Evolutionary conservation across 2,113 vertebrate species (phyloP).

Genomic region (Protobothrops mucrosquamatus): DNA sequence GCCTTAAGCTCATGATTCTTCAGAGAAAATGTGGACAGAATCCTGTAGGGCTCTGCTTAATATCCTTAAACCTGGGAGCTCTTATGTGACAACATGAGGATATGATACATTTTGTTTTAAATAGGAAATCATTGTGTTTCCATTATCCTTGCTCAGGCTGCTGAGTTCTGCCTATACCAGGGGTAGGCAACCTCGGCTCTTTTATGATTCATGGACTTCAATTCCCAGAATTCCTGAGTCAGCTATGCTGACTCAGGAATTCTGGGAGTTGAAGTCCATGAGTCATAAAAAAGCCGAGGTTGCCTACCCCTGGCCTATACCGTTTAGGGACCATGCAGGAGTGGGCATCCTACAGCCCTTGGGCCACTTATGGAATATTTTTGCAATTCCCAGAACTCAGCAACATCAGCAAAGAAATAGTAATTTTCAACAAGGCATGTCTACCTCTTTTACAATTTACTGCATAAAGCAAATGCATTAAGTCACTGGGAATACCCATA

Average conservation of each 20-base stretch:
- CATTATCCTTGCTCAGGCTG: not conserved
- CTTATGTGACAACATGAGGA: not conserved
- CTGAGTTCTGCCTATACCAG: not conserved
- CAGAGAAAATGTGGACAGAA: not conserved
- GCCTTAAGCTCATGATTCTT: not conserved
- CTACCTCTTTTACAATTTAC: not conserved
- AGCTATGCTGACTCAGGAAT: no score
- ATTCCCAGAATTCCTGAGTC: no score
- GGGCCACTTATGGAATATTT: not conserved
- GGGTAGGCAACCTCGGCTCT: no score
- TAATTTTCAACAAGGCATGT: not conserved
- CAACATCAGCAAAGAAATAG: not conserved
- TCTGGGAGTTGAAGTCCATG: no score
- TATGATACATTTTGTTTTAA: not conserved
- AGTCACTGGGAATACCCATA: not conserved
- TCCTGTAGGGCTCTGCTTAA: not conserved
- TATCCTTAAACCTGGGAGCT: not conserved
- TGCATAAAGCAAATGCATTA: not conserved
- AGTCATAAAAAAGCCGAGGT: no score
- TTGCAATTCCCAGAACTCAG: not conserved
- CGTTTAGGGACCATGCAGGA: not conserved
- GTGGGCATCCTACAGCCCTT: not conserved
- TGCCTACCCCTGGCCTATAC: no score
- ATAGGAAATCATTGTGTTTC: not conserved
- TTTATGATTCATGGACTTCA: no score